Percentiles rank a stretch among this genome's conserved stretches.
Evolutionary conservation across 2,888 invertebrate species (phyloP).

Genomic region (Cynaeus angustus): DNA sequence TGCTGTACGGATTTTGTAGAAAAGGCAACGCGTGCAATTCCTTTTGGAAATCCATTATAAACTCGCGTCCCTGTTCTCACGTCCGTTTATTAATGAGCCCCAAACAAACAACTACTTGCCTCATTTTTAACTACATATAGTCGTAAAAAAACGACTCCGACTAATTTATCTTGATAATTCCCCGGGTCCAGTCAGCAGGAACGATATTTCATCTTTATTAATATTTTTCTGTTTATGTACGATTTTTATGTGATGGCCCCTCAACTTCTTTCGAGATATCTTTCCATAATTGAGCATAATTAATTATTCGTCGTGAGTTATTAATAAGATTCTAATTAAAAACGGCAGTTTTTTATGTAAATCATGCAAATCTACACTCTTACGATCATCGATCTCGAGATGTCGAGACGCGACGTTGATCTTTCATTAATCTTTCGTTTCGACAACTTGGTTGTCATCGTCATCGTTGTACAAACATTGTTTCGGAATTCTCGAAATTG

Average conservation of each 20-base stretch:
- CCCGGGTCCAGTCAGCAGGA: slow-evolving; percentile 34
- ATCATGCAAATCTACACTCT: background rate
- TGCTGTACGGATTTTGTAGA: slow-evolving; percentile 49
- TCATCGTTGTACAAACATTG: background rate
- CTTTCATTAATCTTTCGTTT: slow-evolving; percentile 20
- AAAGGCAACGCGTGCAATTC: slow-evolving; percentile 34
- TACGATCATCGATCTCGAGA: slow-evolving; percentile 14
- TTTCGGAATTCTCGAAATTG: slow-evolving; percentile 15
- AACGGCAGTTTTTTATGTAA: slow-evolving; percentile 25
- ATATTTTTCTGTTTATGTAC: slow-evolving; percentile 38
- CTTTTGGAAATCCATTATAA: slow-evolving; percentile 21
- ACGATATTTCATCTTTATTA: slow-evolving; percentile 48
- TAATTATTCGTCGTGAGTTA: slow-evolving; percentile 37
- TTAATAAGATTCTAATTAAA: slow-evolving; percentile 41
- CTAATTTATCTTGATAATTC: slow-evolving; percentile 65
- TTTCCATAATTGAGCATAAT: slow-evolving; percentile 42
- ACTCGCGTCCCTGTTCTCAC: slow-evolving; percentile 53
- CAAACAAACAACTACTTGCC: slow-evolving; percentile 64
- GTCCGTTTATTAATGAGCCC: slow-evolving; percentile 63
- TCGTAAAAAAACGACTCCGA: slow-evolving; percentile 62
- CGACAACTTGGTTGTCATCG: slow-evolving; percentile 20
- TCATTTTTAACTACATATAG: slow-evolving; percentile 62
- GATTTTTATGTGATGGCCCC: slow-evolving; percentile 36
- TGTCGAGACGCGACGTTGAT: slow-evolving; percentile 1
- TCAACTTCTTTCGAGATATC: slow-evolving; percentile 25